Percentiles rank a stretch among this genome's conserved stretches.
These are phyloP conservation scores for Eira barbara DNA, from an alignment of 2,113 vertebrate genomes.

Conservation along the genomic window DNA sequence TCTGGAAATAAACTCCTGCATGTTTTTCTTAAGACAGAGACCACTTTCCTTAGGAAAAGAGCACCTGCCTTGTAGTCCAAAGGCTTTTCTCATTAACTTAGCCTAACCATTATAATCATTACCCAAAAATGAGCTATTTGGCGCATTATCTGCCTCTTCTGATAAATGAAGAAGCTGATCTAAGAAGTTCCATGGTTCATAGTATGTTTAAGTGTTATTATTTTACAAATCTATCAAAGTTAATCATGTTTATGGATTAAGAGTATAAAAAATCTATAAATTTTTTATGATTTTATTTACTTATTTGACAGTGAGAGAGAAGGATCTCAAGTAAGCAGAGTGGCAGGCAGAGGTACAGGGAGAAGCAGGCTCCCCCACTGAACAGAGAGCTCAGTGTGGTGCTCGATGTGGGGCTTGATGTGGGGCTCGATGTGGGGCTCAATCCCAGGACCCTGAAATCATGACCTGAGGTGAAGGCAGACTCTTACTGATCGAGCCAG, in stretches of 20 bases:
- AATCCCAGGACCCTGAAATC: too few relatives aligned
- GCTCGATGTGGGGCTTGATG: too few relatives aligned
- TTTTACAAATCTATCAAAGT: neutral
- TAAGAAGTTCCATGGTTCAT: neutral
- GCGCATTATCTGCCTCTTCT: neutral
- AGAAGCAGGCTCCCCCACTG: too few relatives aligned
- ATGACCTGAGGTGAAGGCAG: too few relatives aligned
- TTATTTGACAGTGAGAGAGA: too few relatives aligned
- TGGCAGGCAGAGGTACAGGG: too few relatives aligned
- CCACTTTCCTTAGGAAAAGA: neutral
- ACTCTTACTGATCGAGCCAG: too few relatives aligned
- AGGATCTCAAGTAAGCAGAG: too few relatives aligned
- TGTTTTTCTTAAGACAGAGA: neutral
- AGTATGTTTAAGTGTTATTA: neutral
- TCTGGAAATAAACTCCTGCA: neutral
- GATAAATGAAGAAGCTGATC: neutral
- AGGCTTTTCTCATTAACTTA: neutral
- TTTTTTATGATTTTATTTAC: neutral
- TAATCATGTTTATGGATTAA: neutral
- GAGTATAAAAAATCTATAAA: neutral
- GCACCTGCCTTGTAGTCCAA: neutral
- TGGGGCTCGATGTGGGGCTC: too few relatives aligned
- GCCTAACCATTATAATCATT: neutral
- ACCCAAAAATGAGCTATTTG: neutral
- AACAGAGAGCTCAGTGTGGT: too few relatives aligned